Base-by-base conservation (phyloP, 2,888 invertebrate species). In the Pandemis cinnamomeana region DNA sequence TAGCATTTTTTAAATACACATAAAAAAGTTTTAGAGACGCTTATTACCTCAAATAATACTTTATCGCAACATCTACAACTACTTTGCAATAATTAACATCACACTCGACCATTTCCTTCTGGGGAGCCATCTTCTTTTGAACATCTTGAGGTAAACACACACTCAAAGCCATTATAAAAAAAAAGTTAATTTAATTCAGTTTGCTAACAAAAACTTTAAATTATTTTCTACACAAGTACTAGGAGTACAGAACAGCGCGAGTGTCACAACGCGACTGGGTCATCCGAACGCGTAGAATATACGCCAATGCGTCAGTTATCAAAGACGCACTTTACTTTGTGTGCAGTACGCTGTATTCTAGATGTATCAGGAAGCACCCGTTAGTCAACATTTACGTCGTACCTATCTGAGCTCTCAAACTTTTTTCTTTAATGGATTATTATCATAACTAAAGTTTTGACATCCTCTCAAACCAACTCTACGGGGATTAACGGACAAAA, bases 81-180 rank as follows among this genome's bases (percentile, higher is more conserved):
- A 86, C 76, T 77, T 84, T 78, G 63, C 78, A 76, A 76, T 80
- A 77, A 70, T 78, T 76, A 67, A 55, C 70, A 80, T 86, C 86
- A 81, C 81, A 87, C 85, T 82, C 80, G 61, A 82, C 76, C 63
- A 69, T 80, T 71, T 80, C 78, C 75, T 79, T 75, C 27, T 75
- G 78, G 69, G 61, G 13, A n/a, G 79, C 75, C 78, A 80, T 75
- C 44, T 80, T 78, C 71, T 80, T 78, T 72, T 80, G 78, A 67
- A 78, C 76, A 53, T 83, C 79, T 71, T 77, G 77, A 51, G 80
- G 82, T 63, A 77, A 75, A 75, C 78, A 78, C 72, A 86, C 82
- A 81, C 82, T 81, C 15, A 86, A 58, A 66, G 85, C 83, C 89
- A 89, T 89, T 76, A 78, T 82, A 20, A 64, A 48, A 66, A 74